These are phyloP conservation scores for Oreochromis grahami DNA, from an alignment of 2,797 vertebrate species.

Conservation along the genomic window DNA sequence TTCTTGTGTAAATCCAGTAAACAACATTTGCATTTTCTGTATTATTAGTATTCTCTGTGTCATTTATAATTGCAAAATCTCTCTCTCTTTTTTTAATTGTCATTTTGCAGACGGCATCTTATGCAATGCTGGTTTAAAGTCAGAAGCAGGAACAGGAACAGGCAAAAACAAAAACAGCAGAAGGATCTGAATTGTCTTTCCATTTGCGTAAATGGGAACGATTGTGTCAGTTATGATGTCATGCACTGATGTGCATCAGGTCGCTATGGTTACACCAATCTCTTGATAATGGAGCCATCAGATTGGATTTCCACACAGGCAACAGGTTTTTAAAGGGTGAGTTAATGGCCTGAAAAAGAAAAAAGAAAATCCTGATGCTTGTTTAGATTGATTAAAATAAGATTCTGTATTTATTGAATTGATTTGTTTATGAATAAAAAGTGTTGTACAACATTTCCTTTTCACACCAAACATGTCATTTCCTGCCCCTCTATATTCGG, in stretches of 20 bases:
- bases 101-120: slow-evolving; percentile 7
- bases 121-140: slow-evolving; percentile 24
- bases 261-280: slow-evolving; percentile 69
- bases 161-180: slow-evolving; percentile 30
- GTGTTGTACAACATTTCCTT: background rate
- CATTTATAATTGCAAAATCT: slow-evolving; percentile 7
- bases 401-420: background rate
- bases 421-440: background rate
- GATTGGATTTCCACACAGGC: slow-evolving; percentile 33
- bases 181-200: slow-evolving; percentile 42
- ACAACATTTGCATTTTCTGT: slow-evolving; percentile 38
- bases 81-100: background rate
- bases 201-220: slow-evolving; percentile 58
- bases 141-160: slow-evolving; percentile 9
- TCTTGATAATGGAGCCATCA: slow-evolving; percentile 32
- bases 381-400: background rate
- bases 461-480: slow-evolving; percentile 26
- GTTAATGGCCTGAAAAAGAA: background rate
- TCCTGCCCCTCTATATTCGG: slow-evolving; percentile 36
- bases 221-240: slow-evolving; percentile 71
- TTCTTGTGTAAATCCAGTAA: slow-evolving; percentile 50
- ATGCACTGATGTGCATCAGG: slow-evolving; percentile 65
- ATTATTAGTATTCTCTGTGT: slow-evolving; percentile 3
- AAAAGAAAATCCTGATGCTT: background rate
- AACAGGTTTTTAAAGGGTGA: slow-evolving; percentile 30